phyloP scores from a whole-genome alignment of 2,113 vertebrate genomes.

The Psophia crepitans region DNA sequence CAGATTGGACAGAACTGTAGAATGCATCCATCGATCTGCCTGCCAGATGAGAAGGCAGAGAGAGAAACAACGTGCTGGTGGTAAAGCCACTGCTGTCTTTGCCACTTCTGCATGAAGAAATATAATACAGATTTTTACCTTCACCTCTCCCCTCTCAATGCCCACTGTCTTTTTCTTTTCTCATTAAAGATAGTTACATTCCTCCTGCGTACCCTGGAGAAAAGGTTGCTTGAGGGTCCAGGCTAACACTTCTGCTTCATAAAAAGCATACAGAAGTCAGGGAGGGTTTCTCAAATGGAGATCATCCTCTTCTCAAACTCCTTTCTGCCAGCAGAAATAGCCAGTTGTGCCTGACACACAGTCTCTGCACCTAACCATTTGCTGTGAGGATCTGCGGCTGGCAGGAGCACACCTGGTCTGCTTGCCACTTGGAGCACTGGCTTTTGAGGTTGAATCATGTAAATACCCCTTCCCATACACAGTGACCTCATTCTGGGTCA shows the following conservation, averaged over 20 bases:
- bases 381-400: not conserved
- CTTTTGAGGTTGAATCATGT: not conserved
- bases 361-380: fast-evolving
- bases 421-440: not conserved
- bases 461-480: not conserved
- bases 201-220: not conserved
- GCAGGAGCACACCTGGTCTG: not conserved
- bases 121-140: not conserved
- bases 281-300: not conserved
- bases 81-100: not conserved
- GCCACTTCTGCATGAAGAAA: not conserved
- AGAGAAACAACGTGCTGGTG: not conserved
- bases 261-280: not conserved
- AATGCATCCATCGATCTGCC: not conserved
- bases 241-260: not conserved
- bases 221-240: not conserved
- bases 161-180: not conserved
- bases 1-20: not conserved
- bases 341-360: not conserved
- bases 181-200: not conserved
- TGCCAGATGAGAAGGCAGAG: not conserved
- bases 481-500: not conserved
- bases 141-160: not conserved
- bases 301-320: not conserved
- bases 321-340: not conserved